These are phyloP conservation scores for Lophotis ruficrista DNA, from an alignment of 2,113 vertebrate species.

Conservation along the genomic window DNA sequence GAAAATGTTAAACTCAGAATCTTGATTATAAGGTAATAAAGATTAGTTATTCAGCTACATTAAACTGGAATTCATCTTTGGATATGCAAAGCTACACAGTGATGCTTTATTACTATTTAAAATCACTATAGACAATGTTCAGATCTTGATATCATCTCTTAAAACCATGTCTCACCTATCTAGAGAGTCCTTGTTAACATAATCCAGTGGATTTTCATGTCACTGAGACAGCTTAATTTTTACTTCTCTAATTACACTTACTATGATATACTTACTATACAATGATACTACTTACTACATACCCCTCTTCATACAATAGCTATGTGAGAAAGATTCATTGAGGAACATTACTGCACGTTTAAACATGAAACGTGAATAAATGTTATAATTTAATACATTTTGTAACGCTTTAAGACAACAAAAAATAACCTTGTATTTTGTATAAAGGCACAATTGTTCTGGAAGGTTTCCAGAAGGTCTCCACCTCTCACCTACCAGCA, in stretches of 20 bases:
- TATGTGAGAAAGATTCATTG: neutral
- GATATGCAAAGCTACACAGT: neutral
- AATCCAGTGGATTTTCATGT: neutral
- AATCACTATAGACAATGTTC: neutral
- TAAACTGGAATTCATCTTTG: conserved; percentile 17
- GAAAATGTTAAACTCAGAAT: conserved; percentile 17
- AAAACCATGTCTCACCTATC: neutral
- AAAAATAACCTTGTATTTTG: neutral
- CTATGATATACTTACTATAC: neutral
- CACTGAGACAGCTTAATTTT: neutral
- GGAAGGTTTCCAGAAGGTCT: neutral
- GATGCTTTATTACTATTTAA: conserved; percentile 20
- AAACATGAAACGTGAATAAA: neutral
- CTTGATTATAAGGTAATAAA: conserved; percentile 39
- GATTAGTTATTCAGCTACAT: conserved; percentile 57
- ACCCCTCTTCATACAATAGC: neutral
- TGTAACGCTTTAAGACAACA: neutral
- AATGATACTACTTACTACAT: neutral
- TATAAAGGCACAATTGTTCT: neutral
- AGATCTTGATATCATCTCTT: neutral
- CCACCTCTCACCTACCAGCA: neutral
- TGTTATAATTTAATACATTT: neutral
- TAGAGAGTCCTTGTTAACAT: neutral
- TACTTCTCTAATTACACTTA: neutral
- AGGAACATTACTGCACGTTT: neutral